These are phyloP conservation scores for Callyntrura sp. DNA, from an alignment of 2,888 invertebrate species.

Conservation along the genomic window DNA sequence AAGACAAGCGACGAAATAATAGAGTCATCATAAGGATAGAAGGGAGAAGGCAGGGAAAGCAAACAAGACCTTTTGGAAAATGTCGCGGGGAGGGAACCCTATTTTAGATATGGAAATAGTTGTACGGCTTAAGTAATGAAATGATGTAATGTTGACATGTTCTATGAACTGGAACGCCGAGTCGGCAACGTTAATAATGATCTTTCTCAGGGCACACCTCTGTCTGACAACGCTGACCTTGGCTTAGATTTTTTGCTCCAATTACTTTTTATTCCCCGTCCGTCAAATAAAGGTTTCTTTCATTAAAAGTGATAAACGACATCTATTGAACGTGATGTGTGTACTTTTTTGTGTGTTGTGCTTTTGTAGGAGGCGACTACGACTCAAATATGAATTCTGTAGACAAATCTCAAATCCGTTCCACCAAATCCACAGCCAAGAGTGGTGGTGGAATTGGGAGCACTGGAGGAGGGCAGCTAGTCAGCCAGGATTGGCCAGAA, in stretches of 20 bases:
- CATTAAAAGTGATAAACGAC: constrained; percentile 19
- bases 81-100: constrained; percentile 26
- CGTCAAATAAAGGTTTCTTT: too few species aligned
- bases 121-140: too few species aligned
- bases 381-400: constrained; percentile 92
- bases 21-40: constrained; percentile 50
- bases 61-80: constrained; percentile 51
- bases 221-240: too few species aligned
- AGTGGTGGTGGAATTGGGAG: constrained; percentile 63
- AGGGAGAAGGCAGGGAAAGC: constrained; percentile 2
- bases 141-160: too few species aligned
- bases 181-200: constrained; percentile 10
- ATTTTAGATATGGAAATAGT: too few species aligned
- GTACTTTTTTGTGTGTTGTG: too few species aligned
- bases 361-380: constrained; percentile 89
- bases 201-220: too few species aligned
- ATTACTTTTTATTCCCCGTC: constrained; percentile 18
- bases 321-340: too few species aligned
- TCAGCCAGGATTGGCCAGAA: constrained; percentile 80
- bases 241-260: too few species aligned
- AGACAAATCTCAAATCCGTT: constrained; percentile 90
- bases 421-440: constrained; percentile 80
- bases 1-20: too few species aligned
- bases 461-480: constrained; percentile 27
- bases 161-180: too few species aligned